phyloP scores from a whole-genome alignment of 2,888 invertebrate species.

The Aquatica leii region DNA sequence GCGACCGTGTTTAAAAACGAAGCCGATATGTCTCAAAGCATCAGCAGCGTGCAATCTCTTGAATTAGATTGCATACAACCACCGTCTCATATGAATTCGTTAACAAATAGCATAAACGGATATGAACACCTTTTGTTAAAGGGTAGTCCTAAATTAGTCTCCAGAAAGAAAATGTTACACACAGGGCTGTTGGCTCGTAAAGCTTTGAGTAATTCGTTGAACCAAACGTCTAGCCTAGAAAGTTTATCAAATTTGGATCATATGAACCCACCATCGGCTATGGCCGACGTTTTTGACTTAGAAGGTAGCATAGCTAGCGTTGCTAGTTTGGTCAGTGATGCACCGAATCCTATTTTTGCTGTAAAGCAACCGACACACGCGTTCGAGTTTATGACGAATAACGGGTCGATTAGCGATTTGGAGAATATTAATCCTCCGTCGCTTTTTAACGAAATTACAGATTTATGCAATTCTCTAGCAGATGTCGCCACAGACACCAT shows the following conservation, averaged over 20 bases:
- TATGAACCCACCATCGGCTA: constrained; percentile 83
- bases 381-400: constrained; percentile 47
- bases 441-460: constrained; percentile 74
- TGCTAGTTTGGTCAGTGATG: constrained; percentile 82
- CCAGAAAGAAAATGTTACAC: constrained; percentile 73
- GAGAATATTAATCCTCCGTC: constrained; percentile 78
- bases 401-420: constrained; percentile 65
- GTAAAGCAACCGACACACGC: constrained; percentile 64
- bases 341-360: constrained; percentile 66
- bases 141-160: constrained; percentile 52
- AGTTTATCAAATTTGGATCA: constrained; percentile 78
- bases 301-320: constrained; percentile 86
- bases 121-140: constrained; percentile 36
- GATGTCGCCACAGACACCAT: constrained; percentile 64
- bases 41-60: constrained; percentile 67
- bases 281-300: constrained; percentile 79
- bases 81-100: constrained; percentile 78
- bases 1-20: constrained; percentile 65
- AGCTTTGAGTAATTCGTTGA: constrained; percentile 68
- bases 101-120: constrained; percentile 60
- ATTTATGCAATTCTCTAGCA: constrained; percentile 62
- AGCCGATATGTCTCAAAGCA: constrained; percentile 67
- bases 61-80: constrained; percentile 80
- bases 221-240: constrained; percentile 66
- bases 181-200: constrained; percentile 75